These are phyloP conservation scores for Mastomys coucha DNA, from an alignment of 2,113 vertebrate species.

Conservation along the genomic window DNA sequence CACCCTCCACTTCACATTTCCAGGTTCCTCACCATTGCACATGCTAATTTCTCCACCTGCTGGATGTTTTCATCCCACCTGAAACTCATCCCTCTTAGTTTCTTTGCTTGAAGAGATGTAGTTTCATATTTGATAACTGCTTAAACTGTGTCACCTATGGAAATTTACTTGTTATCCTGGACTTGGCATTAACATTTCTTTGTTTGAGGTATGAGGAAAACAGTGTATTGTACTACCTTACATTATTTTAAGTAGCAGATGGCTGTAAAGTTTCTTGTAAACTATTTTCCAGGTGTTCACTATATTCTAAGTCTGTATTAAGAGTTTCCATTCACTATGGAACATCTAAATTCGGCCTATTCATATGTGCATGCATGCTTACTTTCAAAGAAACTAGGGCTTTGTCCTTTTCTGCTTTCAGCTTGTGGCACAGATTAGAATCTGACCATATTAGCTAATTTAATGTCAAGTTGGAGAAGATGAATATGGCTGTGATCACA, in stretches of 20 bases:
- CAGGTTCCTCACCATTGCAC: conserved; percentile 23
- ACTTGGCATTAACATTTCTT: background rate
- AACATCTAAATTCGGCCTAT: background rate
- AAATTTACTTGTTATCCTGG: background rate
- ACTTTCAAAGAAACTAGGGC: background rate
- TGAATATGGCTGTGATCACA: conserved; percentile 79
- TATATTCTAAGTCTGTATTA: background rate
- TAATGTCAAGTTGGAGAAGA: conserved; percentile 80
- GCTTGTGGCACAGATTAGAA: conserved; percentile 42
- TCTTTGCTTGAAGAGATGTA: conserved; percentile 18
- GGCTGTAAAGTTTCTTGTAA: background rate
- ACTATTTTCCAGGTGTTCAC: background rate
- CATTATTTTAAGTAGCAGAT: background rate
- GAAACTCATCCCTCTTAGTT: background rate
- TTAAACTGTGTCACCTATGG: background rate
- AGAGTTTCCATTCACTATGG: background rate
- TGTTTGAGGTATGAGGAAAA: background rate
- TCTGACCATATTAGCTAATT: conserved; percentile 68
- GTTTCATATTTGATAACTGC: conserved; percentile 2
- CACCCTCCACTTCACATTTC: background rate
- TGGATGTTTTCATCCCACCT: background rate
- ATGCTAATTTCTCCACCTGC: conserved; percentile 7
- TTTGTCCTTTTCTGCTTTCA: conserved; percentile 50
- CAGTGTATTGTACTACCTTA: background rate
- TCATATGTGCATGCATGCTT: fast-evolving